Conservation (phyloP, 2,113 vertebrate species). For the Aspidoscelis tigris region DNA sequence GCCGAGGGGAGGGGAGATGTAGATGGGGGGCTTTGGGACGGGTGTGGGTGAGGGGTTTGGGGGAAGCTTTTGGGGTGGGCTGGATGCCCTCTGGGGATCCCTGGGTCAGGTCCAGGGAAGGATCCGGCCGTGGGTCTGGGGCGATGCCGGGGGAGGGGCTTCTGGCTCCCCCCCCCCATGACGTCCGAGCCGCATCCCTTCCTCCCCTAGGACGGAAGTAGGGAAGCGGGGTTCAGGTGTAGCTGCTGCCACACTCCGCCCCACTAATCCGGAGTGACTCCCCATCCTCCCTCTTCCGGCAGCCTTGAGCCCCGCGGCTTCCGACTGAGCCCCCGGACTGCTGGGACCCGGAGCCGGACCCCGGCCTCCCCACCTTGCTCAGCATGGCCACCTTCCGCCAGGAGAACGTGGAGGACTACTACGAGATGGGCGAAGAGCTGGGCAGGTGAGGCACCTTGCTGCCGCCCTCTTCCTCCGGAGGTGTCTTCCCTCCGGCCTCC, state of each 20-base stretch:
- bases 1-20: not conserved
- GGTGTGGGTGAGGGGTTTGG: not conserved
- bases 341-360: rapidly evolving
- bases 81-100: too few species aligned
- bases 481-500: not conserved
- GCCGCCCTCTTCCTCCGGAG: too few species aligned
- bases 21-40: not conserved
- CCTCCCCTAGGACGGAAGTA: too few species aligned
- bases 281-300: not conserved
- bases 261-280: not conserved
- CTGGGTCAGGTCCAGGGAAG: not conserved
- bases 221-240: too few species aligned
- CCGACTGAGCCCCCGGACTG: not conserved
- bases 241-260: too few species aligned
- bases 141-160: too few species aligned
- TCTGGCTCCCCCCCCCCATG: too few species aligned
- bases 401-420: constrained; percentile 80
- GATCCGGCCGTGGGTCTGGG: too few species aligned
- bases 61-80: not conserved
- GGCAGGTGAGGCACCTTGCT: constrained; percentile 73
- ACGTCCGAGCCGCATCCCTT: too few species aligned
- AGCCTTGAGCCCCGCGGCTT: not conserved
- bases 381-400: constrained; percentile 81
- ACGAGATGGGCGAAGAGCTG: constrained; percentile 85
- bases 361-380: rapidly evolving